A percentile compares a stretch with the other conserved stretches of the same genome.
phyloP scores from a whole-genome alignment of 2,113 vertebrate genomes.

The Motacilla alba region DNA sequence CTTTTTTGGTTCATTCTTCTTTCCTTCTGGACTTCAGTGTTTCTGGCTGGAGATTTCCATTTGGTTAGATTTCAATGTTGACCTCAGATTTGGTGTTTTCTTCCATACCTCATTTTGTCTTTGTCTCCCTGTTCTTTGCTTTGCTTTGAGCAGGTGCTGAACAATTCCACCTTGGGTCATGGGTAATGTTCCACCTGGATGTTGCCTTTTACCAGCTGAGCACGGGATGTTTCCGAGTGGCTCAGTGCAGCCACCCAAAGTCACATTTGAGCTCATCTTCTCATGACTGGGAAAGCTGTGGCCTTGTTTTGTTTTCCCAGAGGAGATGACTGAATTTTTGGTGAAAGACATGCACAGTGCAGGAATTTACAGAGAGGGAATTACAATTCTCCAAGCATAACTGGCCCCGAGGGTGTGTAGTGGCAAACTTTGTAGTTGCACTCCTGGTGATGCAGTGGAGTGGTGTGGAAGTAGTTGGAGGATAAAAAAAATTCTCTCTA shows the following conservation, averaged over 20 bases:
- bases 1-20: not conserved
- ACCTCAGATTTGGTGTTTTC: not conserved
- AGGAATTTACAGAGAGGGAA: not conserved
- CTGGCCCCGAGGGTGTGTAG: not conserved
- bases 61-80: not conserved
- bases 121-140: not conserved
- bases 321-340: not conserved
- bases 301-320: not conserved
- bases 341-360: not conserved
- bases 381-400: not conserved
- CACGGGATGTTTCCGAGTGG: accelerated
- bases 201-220: not conserved
- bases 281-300: not conserved
- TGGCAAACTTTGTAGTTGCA: not conserved
- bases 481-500: not conserved
- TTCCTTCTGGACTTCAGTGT: not conserved
- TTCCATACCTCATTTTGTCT: not conserved
- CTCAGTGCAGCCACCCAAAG: not conserved
- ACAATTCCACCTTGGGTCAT: not conserved
- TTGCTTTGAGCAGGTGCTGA: not conserved
- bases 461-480: not conserved
- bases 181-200: not conserved
- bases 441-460: not conserved
- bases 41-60: not conserved
- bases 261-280: not conserved